Base-by-base conservation (phyloP, 2,888 invertebrate species). In the Monopis laevigella region DNA sequence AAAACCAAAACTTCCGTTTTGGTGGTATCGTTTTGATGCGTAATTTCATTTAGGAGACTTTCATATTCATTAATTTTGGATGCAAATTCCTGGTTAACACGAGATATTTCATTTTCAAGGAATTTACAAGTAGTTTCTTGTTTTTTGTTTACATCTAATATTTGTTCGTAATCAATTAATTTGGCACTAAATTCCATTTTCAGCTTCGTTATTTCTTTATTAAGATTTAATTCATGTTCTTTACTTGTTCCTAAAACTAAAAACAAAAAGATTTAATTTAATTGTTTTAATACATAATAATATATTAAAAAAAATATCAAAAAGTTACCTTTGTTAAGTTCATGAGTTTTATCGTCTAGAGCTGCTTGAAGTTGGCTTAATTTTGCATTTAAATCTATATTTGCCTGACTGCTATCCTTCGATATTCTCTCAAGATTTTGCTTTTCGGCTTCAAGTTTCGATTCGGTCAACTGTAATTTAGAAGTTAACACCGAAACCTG, bases 161-260 rank as follows among this genome's bases (percentile, higher is more conserved):
- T 50, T 48, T 73, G 74, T 62, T 85, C 84, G 46, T 82, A 55
- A 55, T 85, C 85, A 55, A 75, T 63, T 45, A 74, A 61, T 72
- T 81, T 84, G 45, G 77, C 73, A 59, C 83, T 85, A 13, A 82
- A 64, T 62, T 82, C 82, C 77, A 75, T 78, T 65, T 74, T 80
- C 17, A 82, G 56, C 58, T 82, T 81, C 14, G 81, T 82, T 16
- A 82, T 64, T 59, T 82, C 81, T 56, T 82, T 82, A 47, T 77
- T 81, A 12, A 75, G 59, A 45, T 66, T 73, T 7, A 82, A 65
- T 62, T 81, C 82, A 39, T 75, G 74, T 60, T 82, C 82, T 54
- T 81, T 82, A 47, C 62, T 73, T 35, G 65, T 57, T 43, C 78
- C 74, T 50, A 68, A 57, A 21, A 74, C 81, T 81, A 61, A 44